These are phyloP conservation scores for Cheilosia scutellata DNA, from an alignment of 2,888 invertebrate species.

Conservation along the genomic window DNA sequence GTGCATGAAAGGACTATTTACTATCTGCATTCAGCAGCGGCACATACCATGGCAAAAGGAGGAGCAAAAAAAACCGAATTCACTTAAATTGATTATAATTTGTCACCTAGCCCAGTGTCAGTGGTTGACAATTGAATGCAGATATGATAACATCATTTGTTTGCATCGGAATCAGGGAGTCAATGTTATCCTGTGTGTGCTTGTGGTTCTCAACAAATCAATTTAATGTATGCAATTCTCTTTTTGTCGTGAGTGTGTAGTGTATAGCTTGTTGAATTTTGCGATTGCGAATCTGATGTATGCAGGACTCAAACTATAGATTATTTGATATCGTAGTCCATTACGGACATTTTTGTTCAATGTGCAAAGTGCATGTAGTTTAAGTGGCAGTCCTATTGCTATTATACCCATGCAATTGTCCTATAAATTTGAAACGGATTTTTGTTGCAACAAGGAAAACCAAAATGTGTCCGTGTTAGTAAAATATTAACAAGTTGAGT, in stretches of 20 bases:
- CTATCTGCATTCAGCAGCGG: constrained; percentile 57
- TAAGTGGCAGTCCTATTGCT: not conserved
- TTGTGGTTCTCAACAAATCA: constrained; percentile 33
- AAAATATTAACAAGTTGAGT: too few relatives aligned
- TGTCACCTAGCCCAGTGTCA: constrained; percentile 67
- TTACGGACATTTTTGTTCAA: not conserved
- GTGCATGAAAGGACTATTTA: constrained; percentile 54
- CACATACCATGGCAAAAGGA: not conserved
- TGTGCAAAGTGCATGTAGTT: not conserved
- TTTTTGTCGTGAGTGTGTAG: constrained; percentile 16
- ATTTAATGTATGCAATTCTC: constrained; percentile 58
- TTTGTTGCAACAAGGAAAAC: too few relatives aligned
- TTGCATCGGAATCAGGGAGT: constrained; percentile 12
- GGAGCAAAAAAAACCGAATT: constrained; percentile 16
- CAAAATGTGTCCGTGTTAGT: too few relatives aligned
- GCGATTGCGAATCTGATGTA: constrained; percentile 4
- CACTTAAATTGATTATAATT: constrained; percentile 75
- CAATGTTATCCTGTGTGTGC: not conserved
- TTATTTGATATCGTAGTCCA: not conserved
- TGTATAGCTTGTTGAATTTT: constrained; percentile 28
- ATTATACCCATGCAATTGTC: not conserved
- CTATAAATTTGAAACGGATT: too few relatives aligned
- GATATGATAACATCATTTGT: constrained; percentile 71
- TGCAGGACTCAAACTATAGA: constrained; percentile 5
- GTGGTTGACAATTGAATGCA: constrained; percentile 72